Base-by-base conservation (phyloP, 2,888 invertebrate species). In the Laspeyria flexula region DNA sequence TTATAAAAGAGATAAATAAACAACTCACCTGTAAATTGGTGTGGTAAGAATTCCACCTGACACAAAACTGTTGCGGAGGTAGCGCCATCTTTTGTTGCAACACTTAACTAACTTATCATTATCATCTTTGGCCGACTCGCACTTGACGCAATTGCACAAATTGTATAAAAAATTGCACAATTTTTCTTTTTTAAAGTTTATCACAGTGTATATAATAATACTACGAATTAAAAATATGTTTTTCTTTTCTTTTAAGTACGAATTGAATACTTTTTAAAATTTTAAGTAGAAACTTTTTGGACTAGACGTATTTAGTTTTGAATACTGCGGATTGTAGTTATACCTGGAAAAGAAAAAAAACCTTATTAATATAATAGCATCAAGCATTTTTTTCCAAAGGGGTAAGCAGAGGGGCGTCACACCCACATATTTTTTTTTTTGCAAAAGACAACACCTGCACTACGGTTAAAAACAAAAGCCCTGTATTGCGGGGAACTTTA, bases 1-100 rank as follows among this genome's bases (percentile, higher is more conserved):
- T n/a, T n/a, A n/a, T n/a, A n/a, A n/a, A n/a, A n/a, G n/a, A n/a
- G n/a, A n/a, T n/a, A n/a, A n/a, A n/a, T n/a, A n/a, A n/a, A n/a
- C n/a, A n/a, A 21, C 21, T 95, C 6, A 91, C 91, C 90, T 92
- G 96, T 86, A 96, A 93, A 79, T 96, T 96, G 31, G 95, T 95
- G 77, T 96, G 96, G 83, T 96, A 96, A 68, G 96, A 96, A 83
- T 96, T 96, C 96, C 96, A 96, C 75, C 96, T 93, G 40, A 96
- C 95, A 77, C 96, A 96, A 67, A 96, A 95, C 90, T 96, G 94
- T 76, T 94, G 94, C 52, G 94, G 94, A 1, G 93, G 88, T 25
- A 88, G 47, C 79, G 93, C 90, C 93, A 92, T 92, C 76, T 88
- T 83, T 48, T 29, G 43, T 11, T 58, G 56, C 51, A 35, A 55